Conservation (phyloP, 2,113 vertebrate genomes). For the Callipepla californica region DNA sequence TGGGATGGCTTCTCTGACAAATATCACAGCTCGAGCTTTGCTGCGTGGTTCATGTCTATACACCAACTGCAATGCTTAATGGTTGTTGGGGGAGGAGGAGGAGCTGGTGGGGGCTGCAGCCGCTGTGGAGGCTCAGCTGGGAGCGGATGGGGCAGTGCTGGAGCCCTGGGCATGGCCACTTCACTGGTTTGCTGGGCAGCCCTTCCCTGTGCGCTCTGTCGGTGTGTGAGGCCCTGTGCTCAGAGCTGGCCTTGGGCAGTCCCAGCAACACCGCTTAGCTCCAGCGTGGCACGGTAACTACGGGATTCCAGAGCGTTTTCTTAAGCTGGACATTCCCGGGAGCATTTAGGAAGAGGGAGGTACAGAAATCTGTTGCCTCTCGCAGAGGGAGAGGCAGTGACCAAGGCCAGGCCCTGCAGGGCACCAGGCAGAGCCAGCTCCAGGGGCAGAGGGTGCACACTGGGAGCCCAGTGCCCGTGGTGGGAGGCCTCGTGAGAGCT, state of each 20-base stretch:
- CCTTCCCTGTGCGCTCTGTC: neutral
- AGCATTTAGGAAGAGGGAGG: neutral
- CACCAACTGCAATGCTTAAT: neutral
- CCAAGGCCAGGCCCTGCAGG: neutral
- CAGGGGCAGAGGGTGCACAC: no score
- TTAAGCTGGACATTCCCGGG: neutral
- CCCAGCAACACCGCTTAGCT: neutral
- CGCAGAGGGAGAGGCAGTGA: neutral
- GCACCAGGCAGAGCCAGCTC: neutral
- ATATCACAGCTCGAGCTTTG: neutral
- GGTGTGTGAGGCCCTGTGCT: no score
- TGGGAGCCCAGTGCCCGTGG: constrained; percentile 30
- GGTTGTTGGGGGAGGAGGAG: neutral
- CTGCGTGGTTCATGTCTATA: neutral
- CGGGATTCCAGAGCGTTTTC: neutral
- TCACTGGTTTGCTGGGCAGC: neutral
- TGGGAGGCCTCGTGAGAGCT: neutral
- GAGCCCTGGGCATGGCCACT: neutral
- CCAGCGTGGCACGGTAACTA: neutral
- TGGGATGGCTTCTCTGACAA: neutral
- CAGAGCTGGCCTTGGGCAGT: neutral
- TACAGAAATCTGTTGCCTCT: neutral
- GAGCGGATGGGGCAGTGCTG: neutral
- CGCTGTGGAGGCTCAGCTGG: neutral
- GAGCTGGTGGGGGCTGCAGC: neutral